A percentile compares a stretch with the other conserved stretches of the same genome.
Conservation (phyloP, 2,113 vertebrate species). For the Suricata suricatta region DNA sequence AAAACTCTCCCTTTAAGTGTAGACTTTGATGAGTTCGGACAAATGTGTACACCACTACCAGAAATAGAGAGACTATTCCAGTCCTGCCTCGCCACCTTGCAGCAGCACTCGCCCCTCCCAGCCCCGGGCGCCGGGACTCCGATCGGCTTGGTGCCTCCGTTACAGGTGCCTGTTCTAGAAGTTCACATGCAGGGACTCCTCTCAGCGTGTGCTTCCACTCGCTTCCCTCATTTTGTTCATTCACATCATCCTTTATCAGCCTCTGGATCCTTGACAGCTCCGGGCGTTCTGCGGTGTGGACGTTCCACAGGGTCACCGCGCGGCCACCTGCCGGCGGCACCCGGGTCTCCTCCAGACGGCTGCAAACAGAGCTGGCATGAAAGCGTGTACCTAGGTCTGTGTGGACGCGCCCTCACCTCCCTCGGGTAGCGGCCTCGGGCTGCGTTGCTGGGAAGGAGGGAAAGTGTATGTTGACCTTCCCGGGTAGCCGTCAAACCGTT, state of each 20-base stretch:
- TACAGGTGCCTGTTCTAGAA: fast-evolving
- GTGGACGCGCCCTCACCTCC: background rate
- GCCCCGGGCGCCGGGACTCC: background rate
- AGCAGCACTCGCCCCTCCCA: fast-evolving
- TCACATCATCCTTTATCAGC: fast-evolving
- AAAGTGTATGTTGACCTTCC: background rate
- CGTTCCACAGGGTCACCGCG: fast-evolving
- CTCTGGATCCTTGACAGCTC: fast-evolving
- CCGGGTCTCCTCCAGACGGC: no score
- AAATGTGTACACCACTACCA: no score
- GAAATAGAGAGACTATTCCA: background rate
- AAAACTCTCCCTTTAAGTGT: background rate
- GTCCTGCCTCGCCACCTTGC: no score
- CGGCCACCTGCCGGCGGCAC: fast-evolving
- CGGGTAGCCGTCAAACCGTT: fast-evolving
- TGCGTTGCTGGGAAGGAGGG: no score
- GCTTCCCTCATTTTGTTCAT: background rate
- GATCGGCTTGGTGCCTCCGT: no score
- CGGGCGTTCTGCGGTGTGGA: fast-evolving
- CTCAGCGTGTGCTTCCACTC: fast-evolving
- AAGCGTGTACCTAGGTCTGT: fast-evolving
- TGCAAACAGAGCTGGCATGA: fast-evolving
- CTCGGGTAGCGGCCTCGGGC: fast-evolving
- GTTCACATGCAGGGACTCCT: fast-evolving
- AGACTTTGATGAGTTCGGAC: background rate